Conservation (phyloP, 2,113 vertebrate genomes). For the Mormoops blainvillei region DNA sequence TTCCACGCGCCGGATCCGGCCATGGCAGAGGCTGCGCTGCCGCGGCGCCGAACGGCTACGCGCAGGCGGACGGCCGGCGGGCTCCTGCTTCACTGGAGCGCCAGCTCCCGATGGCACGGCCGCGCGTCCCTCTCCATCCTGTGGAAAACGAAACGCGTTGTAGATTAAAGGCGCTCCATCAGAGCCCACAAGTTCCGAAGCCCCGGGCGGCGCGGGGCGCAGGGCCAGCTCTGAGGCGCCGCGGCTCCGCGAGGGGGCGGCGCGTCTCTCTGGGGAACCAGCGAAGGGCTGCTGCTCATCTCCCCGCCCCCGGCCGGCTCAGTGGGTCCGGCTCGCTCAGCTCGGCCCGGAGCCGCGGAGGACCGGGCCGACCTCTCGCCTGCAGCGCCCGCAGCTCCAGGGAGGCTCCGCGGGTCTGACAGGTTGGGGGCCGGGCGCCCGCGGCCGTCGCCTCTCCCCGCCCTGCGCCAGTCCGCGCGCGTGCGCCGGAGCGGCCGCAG, state of each 20-base stretch:
- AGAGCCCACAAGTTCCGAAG: not conserved
- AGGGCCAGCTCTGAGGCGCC: not conserved
- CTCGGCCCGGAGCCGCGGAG: not conserved
- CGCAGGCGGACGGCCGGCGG: not conserved
- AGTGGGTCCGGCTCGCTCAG: not conserved
- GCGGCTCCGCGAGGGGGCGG: not conserved
- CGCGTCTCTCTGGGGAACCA: slow-evolving; percentile 29
- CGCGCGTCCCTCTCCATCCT: slow-evolving; percentile 24
- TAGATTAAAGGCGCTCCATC: not conserved
- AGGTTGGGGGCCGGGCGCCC: not conserved
- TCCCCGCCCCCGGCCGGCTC: slow-evolving; percentile 25
- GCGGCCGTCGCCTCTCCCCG: not conserved
- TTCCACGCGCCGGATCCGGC: slow-evolving; percentile 83
- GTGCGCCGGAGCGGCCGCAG: slow-evolving; percentile 36
- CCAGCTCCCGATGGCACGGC: not conserved
- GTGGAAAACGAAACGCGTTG: not conserved
- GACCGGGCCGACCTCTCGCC: not conserved
- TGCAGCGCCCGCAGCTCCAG: not conserved
- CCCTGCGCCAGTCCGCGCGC: slow-evolving; percentile 35
- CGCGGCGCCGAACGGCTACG: not conserved
- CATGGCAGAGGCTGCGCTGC: slow-evolving; percentile 77
- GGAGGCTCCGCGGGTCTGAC: slow-evolving; percentile 27
- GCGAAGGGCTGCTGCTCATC: slow-evolving; percentile 10
- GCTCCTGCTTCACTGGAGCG: slow-evolving; percentile 32
- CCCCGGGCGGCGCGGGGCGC: not conserved